Evolutionary conservation across 2,797 vertebrate genomes (phyloP).

Genomic region (Centropyge bicolor): DNA sequence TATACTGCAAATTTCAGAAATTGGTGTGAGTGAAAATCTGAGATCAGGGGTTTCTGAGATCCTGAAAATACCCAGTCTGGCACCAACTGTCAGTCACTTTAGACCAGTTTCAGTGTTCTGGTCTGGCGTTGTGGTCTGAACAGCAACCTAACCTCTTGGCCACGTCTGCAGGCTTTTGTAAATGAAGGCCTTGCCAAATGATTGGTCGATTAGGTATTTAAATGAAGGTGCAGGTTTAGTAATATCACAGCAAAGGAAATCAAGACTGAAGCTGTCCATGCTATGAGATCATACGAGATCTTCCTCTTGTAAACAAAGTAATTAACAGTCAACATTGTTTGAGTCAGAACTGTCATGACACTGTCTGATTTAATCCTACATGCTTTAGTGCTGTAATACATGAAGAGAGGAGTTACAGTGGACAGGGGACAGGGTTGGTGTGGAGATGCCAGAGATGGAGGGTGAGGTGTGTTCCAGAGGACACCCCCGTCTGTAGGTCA

Average conservation of each 20-base stretch:
- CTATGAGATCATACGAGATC: neutral
- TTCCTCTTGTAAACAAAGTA: neutral
- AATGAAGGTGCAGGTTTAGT: neutral
- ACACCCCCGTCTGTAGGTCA: conserved; percentile 75
- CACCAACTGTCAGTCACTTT: neutral
- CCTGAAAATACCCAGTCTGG: neutral
- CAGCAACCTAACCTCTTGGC: neutral
- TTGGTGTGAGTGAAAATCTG: neutral
- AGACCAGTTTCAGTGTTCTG: neutral
- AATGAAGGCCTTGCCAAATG: neutral
- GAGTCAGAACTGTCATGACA: neutral
- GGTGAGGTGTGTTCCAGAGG: conserved; percentile 66
- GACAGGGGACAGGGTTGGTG: conserved; percentile 8
- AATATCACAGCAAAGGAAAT: neutral
- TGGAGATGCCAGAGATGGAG: conserved; percentile 33
- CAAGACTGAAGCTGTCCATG: neutral
- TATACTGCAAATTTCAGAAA: too few relatives aligned
- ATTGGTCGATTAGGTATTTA: neutral
- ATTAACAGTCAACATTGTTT: neutral
- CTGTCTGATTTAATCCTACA: neutral
- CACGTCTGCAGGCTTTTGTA: neutral
- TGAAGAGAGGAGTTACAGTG: neutral
- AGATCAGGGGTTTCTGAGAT: neutral
- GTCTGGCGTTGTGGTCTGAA: neutral
- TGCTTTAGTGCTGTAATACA: neutral